Conservation (phyloP, 2,113 vertebrate genomes). For the Amia ocellicauda region DNA sequence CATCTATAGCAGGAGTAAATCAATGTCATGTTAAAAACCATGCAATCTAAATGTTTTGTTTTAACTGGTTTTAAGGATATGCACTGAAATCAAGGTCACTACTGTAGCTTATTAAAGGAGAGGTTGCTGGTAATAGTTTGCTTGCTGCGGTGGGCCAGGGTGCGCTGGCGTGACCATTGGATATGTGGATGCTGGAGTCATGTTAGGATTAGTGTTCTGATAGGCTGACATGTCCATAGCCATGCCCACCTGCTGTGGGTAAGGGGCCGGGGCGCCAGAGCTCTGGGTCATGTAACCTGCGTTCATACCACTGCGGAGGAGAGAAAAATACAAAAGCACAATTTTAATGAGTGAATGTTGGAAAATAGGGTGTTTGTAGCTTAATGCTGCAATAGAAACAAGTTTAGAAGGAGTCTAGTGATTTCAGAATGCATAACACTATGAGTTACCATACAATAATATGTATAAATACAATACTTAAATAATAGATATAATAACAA, state of each 20-base stretch:
- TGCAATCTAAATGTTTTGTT: constrained; percentile 17
- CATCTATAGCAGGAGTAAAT: constrained; percentile 5
- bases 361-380: no score
- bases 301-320: constrained; percentile 63
- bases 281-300: constrained; percentile 73
- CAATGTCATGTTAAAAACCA: constrained; percentile 15
- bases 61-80: constrained; percentile 4
- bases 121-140: constrained; percentile 86
- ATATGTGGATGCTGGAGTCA: constrained; percentile 71
- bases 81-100: not conserved
- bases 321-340: constrained; percentile 18
- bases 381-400: no score
- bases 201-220: constrained; percentile 61
- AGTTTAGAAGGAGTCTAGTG: no score
- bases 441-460: no score
- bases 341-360: constrained; percentile 6
- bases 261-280: constrained; percentile 52
- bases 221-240: constrained; percentile 78
- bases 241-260: constrained; percentile 68
- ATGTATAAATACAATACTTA: no score
- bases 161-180: constrained; percentile 65
- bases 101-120: constrained; percentile 71
- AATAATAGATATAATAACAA: no score
- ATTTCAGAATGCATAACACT: no score
- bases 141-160: constrained; percentile 67